A percentile compares a stretch with the other conserved stretches of the same genome.
phyloP scores from a whole-genome alignment of 2,113 vertebrate species.

The Aythya baeri region DNA sequence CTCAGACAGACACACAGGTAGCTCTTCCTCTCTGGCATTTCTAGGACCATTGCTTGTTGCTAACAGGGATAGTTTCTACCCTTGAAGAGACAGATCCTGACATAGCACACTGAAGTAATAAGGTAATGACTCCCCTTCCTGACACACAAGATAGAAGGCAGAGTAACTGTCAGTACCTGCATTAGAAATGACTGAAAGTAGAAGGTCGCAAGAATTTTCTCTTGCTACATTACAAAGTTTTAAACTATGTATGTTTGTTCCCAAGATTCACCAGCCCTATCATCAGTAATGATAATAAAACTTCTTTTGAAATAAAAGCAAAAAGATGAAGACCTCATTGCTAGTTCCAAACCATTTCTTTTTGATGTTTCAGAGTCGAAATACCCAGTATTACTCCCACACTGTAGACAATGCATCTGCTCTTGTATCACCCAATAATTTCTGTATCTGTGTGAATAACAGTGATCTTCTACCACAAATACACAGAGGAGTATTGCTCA shows the following conservation, averaged over 20 bases:
- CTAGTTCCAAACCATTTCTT: neutral
- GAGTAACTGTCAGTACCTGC: too few species aligned
- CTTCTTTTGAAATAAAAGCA: neutral
- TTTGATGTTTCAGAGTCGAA: neutral
- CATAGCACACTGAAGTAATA: neutral
- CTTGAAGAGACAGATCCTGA: neutral
- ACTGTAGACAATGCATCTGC: neutral
- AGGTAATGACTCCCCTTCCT: neutral
- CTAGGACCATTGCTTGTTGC: neutral
- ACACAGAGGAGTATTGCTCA: neutral
- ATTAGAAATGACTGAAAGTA: neutral
- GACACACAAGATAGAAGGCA: neutral
- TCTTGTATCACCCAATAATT: neutral
- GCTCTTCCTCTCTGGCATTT: neutral
- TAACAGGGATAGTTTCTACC: neutral
- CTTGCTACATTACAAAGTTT: neutral
- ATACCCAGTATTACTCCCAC: neutral
- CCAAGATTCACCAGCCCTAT: neutral
- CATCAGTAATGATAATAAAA: neutral
- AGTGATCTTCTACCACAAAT: neutral
- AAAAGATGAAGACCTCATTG: neutral
- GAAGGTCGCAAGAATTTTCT: neutral
- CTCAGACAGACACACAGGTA: rapidly evolving
- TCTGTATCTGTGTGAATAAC: neutral
- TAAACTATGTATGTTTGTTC: neutral